Evolutionary conservation across 2,797 vertebrate species (phyloP).

Genomic region (Acanthopagrus latus): DNA sequence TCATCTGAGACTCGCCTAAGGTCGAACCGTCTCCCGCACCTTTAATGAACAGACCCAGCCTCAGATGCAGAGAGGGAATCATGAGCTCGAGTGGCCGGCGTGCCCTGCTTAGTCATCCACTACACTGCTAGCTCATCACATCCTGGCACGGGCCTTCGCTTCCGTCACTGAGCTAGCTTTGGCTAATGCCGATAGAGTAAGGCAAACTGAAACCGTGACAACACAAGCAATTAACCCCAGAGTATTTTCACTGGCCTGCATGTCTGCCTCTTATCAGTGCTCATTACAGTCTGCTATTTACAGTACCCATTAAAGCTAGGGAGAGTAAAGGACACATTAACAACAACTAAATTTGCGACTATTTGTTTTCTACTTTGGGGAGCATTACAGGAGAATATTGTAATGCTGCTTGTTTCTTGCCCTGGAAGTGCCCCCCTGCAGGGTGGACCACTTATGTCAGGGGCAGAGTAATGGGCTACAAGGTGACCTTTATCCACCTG

Average conservation of each 20-base stretch:
- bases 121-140: conserved; percentile 59
- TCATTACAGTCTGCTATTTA: conserved; percentile 56
- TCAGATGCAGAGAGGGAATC: conserved; percentile 43
- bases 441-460: conserved; percentile 52
- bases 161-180: conserved; percentile 43
- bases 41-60: conserved; percentile 71
- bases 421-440: conserved; percentile 32
- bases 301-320: conserved; percentile 44
- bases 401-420: conserved; percentile 22
- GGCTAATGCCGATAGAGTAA: conserved; percentile 60
- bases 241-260: conserved; percentile 51
- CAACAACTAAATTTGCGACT: not conserved
- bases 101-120: conserved; percentile 75
- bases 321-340: conserved; percentile 10
- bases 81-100: conserved; percentile 35
- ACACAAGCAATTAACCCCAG: conserved; percentile 75
- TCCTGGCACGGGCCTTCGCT: conserved; percentile 55
- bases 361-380: conserved; percentile 19
- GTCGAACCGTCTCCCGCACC: conserved; percentile 65
- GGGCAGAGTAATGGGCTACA: conserved; percentile 75
- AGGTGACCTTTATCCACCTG: conserved; percentile 69
- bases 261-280: conserved; percentile 52
- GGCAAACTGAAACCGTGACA: conserved; percentile 54
- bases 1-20: conserved; percentile 65
- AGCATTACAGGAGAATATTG: conserved; percentile 18